Base-by-base conservation (phyloP, 2,113 vertebrate genomes). In the Equus przewalskii region DNA sequence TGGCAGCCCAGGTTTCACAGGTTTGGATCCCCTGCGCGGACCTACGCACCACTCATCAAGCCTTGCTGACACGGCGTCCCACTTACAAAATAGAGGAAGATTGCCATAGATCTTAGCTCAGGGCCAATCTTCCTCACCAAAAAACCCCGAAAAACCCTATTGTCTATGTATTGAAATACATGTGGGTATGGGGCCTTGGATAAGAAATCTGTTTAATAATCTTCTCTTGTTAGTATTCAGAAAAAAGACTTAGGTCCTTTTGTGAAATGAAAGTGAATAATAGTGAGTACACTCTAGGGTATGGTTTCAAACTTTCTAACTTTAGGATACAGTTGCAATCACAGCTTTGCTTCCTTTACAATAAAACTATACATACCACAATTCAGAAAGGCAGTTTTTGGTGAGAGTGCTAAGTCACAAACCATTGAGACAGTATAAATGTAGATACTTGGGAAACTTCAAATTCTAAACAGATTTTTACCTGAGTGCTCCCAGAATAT, bases 381-480 rank as follows among this genome's bases (percentile, higher is more conserved):
- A 19, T 86, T 90, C 56, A 56, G 56, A 87, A 95, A 75, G 91
- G 21, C 78, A 92, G 22, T 22, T 82, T 96, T 65, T 75, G 12
- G n/a, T 26, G 15, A 91, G 13, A 54, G 18, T 72, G 44, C 18
- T 88, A 62, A 78, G 22, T 79, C 49, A 79, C 56, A 65, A 80
- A 46, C 46, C 78, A 21, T 46, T 62, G 56, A 89, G 70, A 76
- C 7, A 36, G 49, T 67, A 67, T 3, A n/a, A 73, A 44, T 82
- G 4, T 67, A 69, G 13, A 28, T 51, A 82, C 44, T 72, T 78
- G 46, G 78, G 79, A 93, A 93, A 83, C 64, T 86, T 79, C 26
- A 65, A 36, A 65, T 54, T 93, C 54, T 82, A 83, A 93, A 58
- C 56, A 49, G 19, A 82, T 78, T 65, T 65, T 94, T 90, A 62